Conservation (phyloP, 2,113 vertebrate genomes). For the Odocoileus virginianus region DNA sequence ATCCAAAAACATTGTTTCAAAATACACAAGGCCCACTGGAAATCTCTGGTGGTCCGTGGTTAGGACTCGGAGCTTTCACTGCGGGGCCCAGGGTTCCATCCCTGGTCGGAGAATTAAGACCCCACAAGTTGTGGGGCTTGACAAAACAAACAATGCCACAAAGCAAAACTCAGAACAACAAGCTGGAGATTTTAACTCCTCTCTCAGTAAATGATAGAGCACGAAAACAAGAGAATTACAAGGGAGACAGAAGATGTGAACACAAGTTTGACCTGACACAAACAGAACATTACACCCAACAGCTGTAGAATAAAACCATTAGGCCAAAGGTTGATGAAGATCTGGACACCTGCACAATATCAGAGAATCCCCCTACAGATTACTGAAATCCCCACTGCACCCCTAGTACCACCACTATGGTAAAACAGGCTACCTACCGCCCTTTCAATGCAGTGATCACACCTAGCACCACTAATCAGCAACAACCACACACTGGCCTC, state of each 20-base stretch:
- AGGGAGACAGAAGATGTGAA: not conserved
- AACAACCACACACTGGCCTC: not conserved
- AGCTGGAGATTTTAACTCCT: not conserved
- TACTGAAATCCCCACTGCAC: not conserved
- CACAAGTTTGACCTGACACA: not conserved
- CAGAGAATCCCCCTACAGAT: not conserved
- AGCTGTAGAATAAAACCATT: not conserved
- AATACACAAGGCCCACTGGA: not conserved
- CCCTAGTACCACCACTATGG: rapidly evolving
- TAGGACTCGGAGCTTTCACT: not conserved
- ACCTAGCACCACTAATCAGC: not conserved
- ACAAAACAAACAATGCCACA: not conserved
- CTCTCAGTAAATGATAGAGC: not conserved
- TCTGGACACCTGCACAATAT: not conserved
- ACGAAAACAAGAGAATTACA: not conserved
- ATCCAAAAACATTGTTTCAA: not conserved
- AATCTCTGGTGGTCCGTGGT: not conserved
- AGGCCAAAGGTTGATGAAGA: not conserved
- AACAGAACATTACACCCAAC: not conserved
- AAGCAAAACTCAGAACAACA: not conserved
- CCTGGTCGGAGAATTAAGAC: not conserved
- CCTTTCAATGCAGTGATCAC: not conserved
- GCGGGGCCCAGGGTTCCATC: not conserved
- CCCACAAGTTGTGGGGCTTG: not conserved
- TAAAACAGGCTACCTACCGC: not conserved